Base-by-base conservation (phyloP, 2,113 vertebrate species). In the Ramphastos sulfuratus region DNA sequence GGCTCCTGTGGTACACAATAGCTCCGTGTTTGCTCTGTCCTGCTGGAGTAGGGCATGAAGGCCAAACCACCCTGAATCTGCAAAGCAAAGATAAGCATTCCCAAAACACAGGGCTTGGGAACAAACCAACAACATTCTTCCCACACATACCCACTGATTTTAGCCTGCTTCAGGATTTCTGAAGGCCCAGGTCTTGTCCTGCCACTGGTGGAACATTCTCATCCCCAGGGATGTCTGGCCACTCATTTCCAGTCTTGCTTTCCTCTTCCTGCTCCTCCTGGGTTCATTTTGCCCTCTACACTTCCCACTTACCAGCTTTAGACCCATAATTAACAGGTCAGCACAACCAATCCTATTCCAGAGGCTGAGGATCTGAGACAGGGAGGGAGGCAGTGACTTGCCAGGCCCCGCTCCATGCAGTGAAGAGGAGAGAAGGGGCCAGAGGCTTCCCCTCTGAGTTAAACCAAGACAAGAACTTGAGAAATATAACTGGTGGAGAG, bases 341-440 rank as follows among this genome's bases (percentile, higher is more conserved):
- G 0, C 6, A 3, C 27, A 2, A 4, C 31, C 72, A 20, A 1
- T 30, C 44, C n/a, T 14, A 10, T 79, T 87, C 27, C 75, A 46
- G 60, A 48, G 44, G 12, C 2, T 9, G 58, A 69, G 31, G n/a
- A 82, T 64, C 16, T 0, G 1, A 12, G 54, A 5, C 1, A 5
- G 17, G 11, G 31, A 77, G 24, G 28, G 46, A 81, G 64, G n/a
- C 70, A 75, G 65, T 0, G 2, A 46, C 23, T 33, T 25, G 15
- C 56, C 42, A 6, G 24, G 9, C 81, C 64, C 73, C 72, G 58
- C 35, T 54, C 54, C 0, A 0, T 12, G 4, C 2, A 0, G 8
- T 48, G n/a, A 48, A 59, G 15, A n/a, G 37, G 16, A 77, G 70
- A 20, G 66, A 71, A 18, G 27, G 42, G 44, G 50, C 46, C 46